Evolutionary conservation across 2,888 invertebrate genomes (phyloP).

Genomic region (Palloptera scutellata): DNA sequence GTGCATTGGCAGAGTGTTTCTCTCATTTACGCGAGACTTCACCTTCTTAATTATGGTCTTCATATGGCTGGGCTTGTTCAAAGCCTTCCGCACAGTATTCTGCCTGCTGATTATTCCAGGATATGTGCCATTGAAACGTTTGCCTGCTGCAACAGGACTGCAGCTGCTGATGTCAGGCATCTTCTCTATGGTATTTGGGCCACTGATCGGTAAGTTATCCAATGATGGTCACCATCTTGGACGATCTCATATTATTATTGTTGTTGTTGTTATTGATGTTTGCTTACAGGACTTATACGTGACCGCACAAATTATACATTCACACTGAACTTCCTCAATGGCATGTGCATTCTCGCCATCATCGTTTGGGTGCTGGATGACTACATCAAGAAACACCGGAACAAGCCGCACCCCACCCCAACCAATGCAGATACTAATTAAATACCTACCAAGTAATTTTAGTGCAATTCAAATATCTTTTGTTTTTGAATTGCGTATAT

Average conservation of each 20-base stretch:
- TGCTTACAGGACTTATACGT: constrained; percentile 70
- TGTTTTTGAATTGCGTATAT: constrained; percentile 8
- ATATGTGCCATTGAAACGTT: constrained; percentile 73
- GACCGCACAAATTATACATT: constrained; percentile 70
- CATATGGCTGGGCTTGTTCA: constrained; percentile 74
- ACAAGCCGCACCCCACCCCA: constrained; percentile 20
- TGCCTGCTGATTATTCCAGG: constrained; percentile 77
- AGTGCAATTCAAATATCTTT: too few relatives aligned
- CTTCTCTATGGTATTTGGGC: constrained; percentile 70
- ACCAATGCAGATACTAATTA: constrained; percentile 8
- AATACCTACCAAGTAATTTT: neutral
- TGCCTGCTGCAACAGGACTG: constrained; percentile 76
- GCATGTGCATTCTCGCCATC: constrained; percentile 71
- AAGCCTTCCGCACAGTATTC: constrained; percentile 76
- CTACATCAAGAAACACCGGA: constrained; percentile 34
- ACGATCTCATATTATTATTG: neutral
- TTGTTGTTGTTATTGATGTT: constrained; percentile 3
- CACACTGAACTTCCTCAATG: constrained; percentile 73
- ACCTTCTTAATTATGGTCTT: constrained; percentile 68
- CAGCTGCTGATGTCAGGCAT: constrained; percentile 74
- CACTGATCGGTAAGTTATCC: constrained; percentile 70
- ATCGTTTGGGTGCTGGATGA: constrained; percentile 71
- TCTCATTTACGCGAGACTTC: constrained; percentile 69
- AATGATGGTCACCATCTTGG: neutral
- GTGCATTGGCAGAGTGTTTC: constrained; percentile 69